phyloP scores from a whole-genome alignment of 1,140 invertebrate species.

The Microplitis mediator region DNA sequence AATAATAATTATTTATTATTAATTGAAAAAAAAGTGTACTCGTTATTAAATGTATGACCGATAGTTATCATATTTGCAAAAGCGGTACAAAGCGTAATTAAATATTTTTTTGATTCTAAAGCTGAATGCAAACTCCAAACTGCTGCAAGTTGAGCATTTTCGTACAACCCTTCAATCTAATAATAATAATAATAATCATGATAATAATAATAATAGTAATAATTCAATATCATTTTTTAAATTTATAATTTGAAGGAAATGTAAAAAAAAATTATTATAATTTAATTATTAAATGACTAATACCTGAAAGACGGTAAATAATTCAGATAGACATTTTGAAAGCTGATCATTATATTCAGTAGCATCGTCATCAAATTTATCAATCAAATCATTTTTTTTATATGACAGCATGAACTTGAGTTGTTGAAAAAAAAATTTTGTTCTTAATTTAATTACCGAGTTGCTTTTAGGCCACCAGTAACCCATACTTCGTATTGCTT shows the following conservation, averaged over 20 bases:
- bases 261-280: not conserved
- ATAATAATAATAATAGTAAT: not conserved
- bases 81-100: constrained; percentile 60
- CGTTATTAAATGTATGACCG: constrained; percentile 38
- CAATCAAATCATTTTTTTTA: constrained; percentile 20
- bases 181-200: constrained; percentile 15
- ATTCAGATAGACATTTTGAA: constrained; percentile 56
- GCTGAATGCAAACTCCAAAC: constrained; percentile 64
- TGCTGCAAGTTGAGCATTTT: constrained; percentile 63
- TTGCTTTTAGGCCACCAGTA: constrained; percentile 53
- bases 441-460: constrained; percentile 47
- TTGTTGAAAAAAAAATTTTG: constrained; percentile 41
- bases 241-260: not conserved
- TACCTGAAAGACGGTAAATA: constrained; percentile 60
- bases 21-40: constrained; percentile 27
- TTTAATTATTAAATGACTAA: not conserved
- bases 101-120: constrained; percentile 58
- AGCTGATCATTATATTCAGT: constrained; percentile 59
- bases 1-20: not conserved
- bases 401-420: constrained; percentile 39
- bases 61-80: constrained; percentile 63
- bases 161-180: constrained; percentile 50
- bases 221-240: not conserved
- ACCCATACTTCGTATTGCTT: constrained; percentile 47
- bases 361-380: constrained; percentile 16